These are phyloP conservation scores for Protosalanx chinensis DNA, from an alignment of 2,797 vertebrate species.

Conservation along the genomic window DNA sequence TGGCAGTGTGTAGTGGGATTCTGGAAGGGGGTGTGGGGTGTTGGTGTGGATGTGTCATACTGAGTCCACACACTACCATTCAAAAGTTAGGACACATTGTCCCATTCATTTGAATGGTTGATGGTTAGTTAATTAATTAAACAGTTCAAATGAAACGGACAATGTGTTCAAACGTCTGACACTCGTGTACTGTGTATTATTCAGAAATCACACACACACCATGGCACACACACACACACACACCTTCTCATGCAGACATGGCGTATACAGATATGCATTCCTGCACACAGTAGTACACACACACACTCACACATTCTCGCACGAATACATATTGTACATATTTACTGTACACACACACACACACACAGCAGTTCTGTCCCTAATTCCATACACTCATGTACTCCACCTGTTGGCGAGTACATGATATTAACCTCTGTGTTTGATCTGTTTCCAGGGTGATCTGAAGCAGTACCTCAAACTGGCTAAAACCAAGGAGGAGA, in stretches of 20 bases:
- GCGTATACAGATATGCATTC: background rate
- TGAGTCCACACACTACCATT: no score
- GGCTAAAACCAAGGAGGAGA: slow-evolving; percentile 82
- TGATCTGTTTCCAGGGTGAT: slow-evolving; percentile 70
- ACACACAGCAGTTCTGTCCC: background rate
- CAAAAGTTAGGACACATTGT: no score
- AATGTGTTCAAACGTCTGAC: no score
- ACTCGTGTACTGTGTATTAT: no score
- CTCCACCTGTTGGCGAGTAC: background rate
- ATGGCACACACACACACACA: background rate
- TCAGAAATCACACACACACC: background rate
- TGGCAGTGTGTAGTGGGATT: no score
- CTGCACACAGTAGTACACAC: background rate
- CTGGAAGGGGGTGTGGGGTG: no score
- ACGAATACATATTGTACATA: background rate
- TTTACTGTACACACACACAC: background rate
- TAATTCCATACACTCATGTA: background rate
- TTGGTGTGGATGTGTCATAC: no score
- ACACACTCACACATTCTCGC: no score
- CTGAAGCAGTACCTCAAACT: slow-evolving; percentile 85
- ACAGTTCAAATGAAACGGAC: no score
- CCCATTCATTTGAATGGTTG: no score
- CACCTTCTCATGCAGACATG: background rate
- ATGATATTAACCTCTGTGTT: background rate
- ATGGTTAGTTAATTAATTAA: no score